Base-by-base conservation (phyloP, 2,113 vertebrate species). In the Australoheros scitulus region DNA sequence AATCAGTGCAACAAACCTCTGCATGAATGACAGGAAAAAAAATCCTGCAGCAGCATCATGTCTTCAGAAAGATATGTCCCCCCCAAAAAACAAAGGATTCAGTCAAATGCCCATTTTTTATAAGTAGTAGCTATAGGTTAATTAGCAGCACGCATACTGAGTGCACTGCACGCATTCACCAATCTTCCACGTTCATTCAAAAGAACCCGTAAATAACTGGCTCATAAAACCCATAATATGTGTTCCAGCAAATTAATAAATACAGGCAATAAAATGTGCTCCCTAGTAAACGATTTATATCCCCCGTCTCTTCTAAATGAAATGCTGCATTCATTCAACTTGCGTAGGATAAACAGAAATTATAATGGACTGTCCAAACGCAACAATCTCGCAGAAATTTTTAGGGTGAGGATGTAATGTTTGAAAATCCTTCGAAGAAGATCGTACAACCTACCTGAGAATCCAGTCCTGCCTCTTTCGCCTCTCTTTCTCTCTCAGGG, bases 321-420 rank as follows among this genome's bases (percentile, higher is more conserved):
- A 93, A 86, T 74, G 84, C 84, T 91, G 89, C 85, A 90, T 88
- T 75, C 89, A 92, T 91, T 92, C 85, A 92, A 90, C 88, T 90
- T 88, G 83, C 60, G 79, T 84, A 34, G 47, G 26, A 47, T 55
- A 34, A 32, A 79, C 77, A 74, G 29, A 82, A 60, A 43, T 82
- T 61, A 14, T 64, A 55, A 81, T 18, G 76, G 38, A 84, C 22
- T 76, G 81, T 29, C 10, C 41, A 77, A 77, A 86, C 38, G 84
- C 79, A 88, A 26, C 7, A 88, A 59, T 56, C 64, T 34, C 24
- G 29, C 59, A n/a, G 32, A 11, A 57, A 79, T 81, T 82, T 60
- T 60, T 3, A 50, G 13, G 47, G 41, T 64, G 60, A 77, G 76
- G 63, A 84, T 86, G 63, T 14, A 80, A 68, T 85, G 57, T 88